These are phyloP conservation scores for Actinemys pallida DNA, from an alignment of 2,113 vertebrate species.

Conservation along the genomic window DNA sequence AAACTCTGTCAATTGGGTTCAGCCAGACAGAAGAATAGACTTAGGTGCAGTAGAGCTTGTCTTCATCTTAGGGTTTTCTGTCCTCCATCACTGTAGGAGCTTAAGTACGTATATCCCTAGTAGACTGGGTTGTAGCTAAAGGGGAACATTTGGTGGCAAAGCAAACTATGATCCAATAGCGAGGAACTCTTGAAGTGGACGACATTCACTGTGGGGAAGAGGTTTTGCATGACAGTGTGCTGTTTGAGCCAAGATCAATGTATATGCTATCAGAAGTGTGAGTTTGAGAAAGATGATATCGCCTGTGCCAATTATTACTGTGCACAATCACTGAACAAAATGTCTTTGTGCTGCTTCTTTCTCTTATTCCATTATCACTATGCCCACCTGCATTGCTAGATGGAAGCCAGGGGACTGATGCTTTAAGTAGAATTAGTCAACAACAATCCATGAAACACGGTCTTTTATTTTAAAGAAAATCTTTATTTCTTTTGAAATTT, in stretches of 20 bases:
- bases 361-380: neutral
- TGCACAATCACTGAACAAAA: neutral
- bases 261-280: neutral
- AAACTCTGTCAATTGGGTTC: neutral
- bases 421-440: no score
- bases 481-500: no score
- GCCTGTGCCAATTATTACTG: neutral
- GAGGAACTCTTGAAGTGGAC: neutral
- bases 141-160: fast-evolving
- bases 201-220: neutral
- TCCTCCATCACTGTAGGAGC: neutral
- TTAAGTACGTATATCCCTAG: neutral
- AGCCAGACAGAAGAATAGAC: neutral
- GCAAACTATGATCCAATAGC: fast-evolving
- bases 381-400: neutral
- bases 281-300: neutral
- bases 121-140: fast-evolving
- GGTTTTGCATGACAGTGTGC: fast-evolving
- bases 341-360: neutral
- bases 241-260: neutral
- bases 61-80: neutral
- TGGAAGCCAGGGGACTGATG: no score
- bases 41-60: no score
- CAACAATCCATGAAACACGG: no score
- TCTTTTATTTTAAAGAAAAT: no score